Evolutionary conservation across 2,113 vertebrate species (phyloP), one percentile per base, ranked within the genome.

Genomic region (Solea solea): DNA sequence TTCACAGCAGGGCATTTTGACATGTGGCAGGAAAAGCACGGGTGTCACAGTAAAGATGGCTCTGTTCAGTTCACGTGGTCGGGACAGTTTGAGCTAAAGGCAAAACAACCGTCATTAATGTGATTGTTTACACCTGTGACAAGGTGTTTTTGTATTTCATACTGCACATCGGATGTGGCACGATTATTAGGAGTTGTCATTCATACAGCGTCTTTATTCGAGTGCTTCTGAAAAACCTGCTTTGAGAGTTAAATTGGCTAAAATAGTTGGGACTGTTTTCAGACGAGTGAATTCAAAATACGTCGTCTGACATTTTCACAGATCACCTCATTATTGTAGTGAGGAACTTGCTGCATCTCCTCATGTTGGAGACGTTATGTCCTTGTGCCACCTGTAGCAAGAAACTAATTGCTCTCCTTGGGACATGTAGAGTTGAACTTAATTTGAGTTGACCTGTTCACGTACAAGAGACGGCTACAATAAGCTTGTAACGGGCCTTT

Each of bases 351-450:
- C 87, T 76, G 78, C 69, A 75, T 80, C 62, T 78, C 58, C 55
- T 59, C 52, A 60, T 73, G 51, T 69, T 76, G 85, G 64, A 46
- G 80, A 62, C 57, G 70, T 70, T 61, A 72, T 72, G 86, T 84
- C 89, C 79, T 86, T 81, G 79, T 76, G 81, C 86, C 68, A 88
- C 86, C 72, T 75, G 76, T 74, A 80, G 81, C 64, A 56, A 44
- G 16, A 74, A 89, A 78, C 84, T 90, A 92, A 90, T 92, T 92
- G 89, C 90, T 90, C 84, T 90, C 89, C 72, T 85, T 89, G 90
- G 90, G 89, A 90, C 74, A 88, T 90, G 85, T 84, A 84, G 74
- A 89, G 79, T 86, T 88, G 76, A 90, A 86, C 75, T 72, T 90
- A 79, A 88, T 88, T 82, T 85, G 65, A 87, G 76, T 65, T 88